Evolutionary conservation across 1,140 invertebrate genomes (phyloP), one percentile per base, ranked within the genome.

Genomic region (Lysiphlebus fabarum): DNA sequence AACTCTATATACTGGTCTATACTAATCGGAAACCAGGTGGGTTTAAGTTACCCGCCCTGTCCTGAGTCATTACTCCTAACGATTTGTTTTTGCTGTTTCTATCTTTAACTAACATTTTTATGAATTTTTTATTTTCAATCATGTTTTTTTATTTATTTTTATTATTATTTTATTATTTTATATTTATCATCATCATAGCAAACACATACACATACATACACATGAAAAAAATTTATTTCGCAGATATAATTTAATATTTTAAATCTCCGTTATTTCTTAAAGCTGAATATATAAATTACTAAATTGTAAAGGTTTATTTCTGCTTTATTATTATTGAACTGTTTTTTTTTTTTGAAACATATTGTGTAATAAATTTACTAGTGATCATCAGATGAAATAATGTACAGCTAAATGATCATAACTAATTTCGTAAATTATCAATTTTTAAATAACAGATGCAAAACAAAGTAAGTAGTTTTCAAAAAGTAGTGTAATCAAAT

Each of bases 261-360:
- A 17, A 42, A 42, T 54, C n/a, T 43, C 53, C 53, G 53, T 54
- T 54, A 54, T 14, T 54, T 34, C 17, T 42, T 42, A 14, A 42
- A 42, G 40, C n/a, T 54, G 53, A 17, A 43, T 43, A 54, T 43
- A 54, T 17, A 54, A 54, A 54, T 54, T 40, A 14, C 26, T 26
- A 12, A 12, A 17, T 8, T 43, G 17, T 43, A 14, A 43, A 40
- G 17, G 42, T 43, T 11, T 6, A 51, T 14, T 51, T 51, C 3
- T 14, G 11, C 42, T 42, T 41, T 14, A 7, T 36, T 12, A 33
- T 33, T n/a, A 7, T 54, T 26, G 5, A 17, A 10, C 41, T 6
- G 17, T 54, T 11, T 14, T 42, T 41, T 54, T 33, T n/a, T n/a
- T n/a, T n/a, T n/a, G n/a, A n/a, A n/a, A n/a, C n/a, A n/a, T n/a